phyloP scores from a whole-genome alignment of 2,888 invertebrate species.

The Cloeon dipterum region DNA sequence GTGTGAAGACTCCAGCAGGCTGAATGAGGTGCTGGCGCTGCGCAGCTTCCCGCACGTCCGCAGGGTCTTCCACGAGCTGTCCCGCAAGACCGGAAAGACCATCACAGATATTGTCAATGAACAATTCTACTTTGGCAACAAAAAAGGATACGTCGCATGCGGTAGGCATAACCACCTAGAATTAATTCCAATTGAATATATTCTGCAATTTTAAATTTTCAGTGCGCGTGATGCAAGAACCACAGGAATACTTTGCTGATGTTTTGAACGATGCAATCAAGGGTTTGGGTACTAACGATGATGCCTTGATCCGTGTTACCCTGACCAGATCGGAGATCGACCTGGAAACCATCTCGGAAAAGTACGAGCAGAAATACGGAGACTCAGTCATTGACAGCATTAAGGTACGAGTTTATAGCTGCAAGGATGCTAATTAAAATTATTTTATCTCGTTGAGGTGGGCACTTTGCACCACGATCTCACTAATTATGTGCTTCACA shows the following conservation, averaged over 20 bases:
- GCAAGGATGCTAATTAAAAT: too few relatives aligned
- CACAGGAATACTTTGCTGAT: constrained; percentile 16
- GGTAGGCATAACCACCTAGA: too few relatives aligned
- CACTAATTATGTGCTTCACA: too few relatives aligned
- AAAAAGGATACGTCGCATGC: background rate
- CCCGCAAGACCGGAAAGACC: background rate
- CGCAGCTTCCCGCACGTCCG: background rate
- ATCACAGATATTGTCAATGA: background rate
- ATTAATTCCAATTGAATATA: too few relatives aligned
- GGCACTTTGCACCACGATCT: too few relatives aligned
- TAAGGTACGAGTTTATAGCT: too few relatives aligned
- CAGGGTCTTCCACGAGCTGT: background rate
- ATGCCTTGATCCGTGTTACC: constrained; percentile 18
- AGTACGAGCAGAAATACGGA: constrained; percentile 15
- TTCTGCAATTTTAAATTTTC: too few relatives aligned
- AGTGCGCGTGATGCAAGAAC: background rate
- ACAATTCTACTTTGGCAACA: background rate
- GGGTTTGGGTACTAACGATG: constrained; percentile 21
- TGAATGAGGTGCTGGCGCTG: background rate
- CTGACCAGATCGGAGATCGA: constrained; percentile 17
- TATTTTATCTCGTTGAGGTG: too few relatives aligned
- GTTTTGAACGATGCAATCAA: constrained; percentile 16
- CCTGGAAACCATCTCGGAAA: constrained; percentile 17
- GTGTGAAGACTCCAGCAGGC: background rate
- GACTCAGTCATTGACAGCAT: constrained; percentile 8